These are phyloP conservation scores for Peucedramus taeniatus DNA, from an alignment of 2,113 vertebrate genomes.

Conservation along the genomic window DNA sequence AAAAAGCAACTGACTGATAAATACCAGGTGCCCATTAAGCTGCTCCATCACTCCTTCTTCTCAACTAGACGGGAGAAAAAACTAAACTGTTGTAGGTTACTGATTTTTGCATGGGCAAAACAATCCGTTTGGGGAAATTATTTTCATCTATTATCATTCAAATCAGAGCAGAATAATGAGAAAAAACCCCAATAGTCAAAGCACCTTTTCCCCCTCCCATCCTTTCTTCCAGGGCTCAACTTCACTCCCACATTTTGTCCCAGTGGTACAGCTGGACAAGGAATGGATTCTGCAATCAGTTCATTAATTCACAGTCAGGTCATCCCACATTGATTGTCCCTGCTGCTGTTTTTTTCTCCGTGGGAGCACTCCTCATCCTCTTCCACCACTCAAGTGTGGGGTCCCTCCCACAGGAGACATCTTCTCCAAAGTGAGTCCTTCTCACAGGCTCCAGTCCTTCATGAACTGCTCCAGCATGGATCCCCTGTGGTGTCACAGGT, in stretches of 20 bases:
- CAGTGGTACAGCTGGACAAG: fast-evolving
- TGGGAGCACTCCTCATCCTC: background rate
- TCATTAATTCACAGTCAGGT: background rate
- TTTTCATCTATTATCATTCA: background rate
- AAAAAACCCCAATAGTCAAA: background rate
- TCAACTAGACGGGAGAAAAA: background rate
- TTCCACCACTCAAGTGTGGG: fast-evolving
- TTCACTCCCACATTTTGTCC: background rate
- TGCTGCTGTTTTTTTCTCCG: fast-evolving
- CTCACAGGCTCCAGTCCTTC: background rate
- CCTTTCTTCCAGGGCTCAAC: fast-evolving
- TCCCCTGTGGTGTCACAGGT: too few species aligned
- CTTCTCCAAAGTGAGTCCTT: background rate
- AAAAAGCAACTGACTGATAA: background rate
- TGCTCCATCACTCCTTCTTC: background rate
- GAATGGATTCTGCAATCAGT: background rate
- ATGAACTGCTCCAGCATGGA: fast-evolving
- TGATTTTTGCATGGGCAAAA: fast-evolving
- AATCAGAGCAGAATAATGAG: background rate
- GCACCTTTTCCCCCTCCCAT: fast-evolving
- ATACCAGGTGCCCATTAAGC: background rate
- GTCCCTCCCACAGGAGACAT: fast-evolving
- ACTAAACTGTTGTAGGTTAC: fast-evolving
- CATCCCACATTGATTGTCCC: too few species aligned
- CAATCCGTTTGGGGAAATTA: background rate